Percentiles rank a stretch among this genome's conserved stretches.
Evolutionary conservation across 2,113 vertebrate genomes (phyloP).

Genomic region (Pithys albifrons): DNA sequence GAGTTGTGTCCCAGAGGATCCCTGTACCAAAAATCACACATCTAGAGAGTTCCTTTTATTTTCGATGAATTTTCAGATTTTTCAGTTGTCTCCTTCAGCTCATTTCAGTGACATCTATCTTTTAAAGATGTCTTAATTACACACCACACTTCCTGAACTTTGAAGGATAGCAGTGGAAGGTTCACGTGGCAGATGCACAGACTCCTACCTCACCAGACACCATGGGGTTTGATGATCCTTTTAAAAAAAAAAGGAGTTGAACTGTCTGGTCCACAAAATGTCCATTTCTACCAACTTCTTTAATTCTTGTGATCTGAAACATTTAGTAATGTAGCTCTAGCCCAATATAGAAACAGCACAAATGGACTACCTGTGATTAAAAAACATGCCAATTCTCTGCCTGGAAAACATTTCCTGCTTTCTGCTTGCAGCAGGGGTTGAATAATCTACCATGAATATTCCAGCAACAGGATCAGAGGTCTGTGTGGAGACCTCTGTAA

Average conservation of each 20-base stretch:
- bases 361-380: neutral
- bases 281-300: neutral
- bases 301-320: neutral
- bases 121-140: slow-evolving; percentile 10
- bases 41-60: neutral
- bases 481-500: neutral
- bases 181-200: rapidly evolving
- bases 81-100: slow-evolving; percentile 22
- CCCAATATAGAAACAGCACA: neutral
- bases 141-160: neutral
- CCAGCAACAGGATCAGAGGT: neutral
- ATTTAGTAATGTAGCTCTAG: neutral
- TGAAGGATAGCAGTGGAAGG: neutral
- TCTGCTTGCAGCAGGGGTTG: neutral
- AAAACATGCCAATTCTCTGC: neutral
- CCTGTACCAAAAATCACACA: neutral
- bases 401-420: neutral
- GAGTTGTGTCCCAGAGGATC: neutral
- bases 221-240: neutral
- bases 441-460: neutral
- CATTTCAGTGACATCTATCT: neutral
- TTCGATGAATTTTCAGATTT: slow-evolving; percentile 8
- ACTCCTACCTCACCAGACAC: neutral
- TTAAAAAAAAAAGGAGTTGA: neutral
- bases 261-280: neutral